Evolutionary conservation across 1,140 invertebrate species (phyloP), one percentile per base, ranked within the genome.

Genomic region (Dufourea novaeangliae): DNA sequence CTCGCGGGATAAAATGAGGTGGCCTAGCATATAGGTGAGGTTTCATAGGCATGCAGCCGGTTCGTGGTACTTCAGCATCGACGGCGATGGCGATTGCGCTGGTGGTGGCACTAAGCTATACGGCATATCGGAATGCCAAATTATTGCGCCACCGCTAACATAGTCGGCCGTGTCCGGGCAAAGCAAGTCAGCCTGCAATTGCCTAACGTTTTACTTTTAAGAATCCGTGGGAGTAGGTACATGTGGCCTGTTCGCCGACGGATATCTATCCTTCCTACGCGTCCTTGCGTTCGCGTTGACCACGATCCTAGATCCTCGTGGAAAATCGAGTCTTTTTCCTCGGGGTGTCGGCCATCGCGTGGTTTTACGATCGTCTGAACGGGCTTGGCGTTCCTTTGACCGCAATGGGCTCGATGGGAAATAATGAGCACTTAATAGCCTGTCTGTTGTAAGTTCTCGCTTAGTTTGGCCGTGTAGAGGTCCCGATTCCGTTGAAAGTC

Each of bases 191-290:
- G 82, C 62, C 78, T 73, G 80, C 52, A 88, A 87, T 92, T 92
- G 88, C 91, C 85, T 86, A 92, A 91, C 87, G 73, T 82, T 86
- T 77, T 85, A 90, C 89, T 91, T 91, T 91, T 91, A 86, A 90
- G 88, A 86, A 88, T 89, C 74, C 83, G 57, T 63, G 66, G 78
- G 56, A 54, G 63, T 61, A 70, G 34, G 50, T 39, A 39, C 29
- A n/a, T n/a, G n/a, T n/a, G n/a, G n/a, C n/a, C n/a, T n/a, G n/a
- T n/a, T n/a, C 17, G 20, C 25, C 32, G 22, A 68, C 29, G 20
- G 20, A 41, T 63, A 37, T 14, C 0, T 14, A 7, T 61, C 39
- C 56, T 57, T 70, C 78, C 46, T 56, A 56, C 39, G 54, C 50
- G 32, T 37, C 50, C 68, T 37, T 54, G 34, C n/a, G 11, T 1